A percentile compares a stretch with the other conserved stretches of the same genome.
These are phyloP conservation scores for Myathropa florea DNA, from an alignment of 2,888 invertebrate genomes.

Conservation along the genomic window DNA sequence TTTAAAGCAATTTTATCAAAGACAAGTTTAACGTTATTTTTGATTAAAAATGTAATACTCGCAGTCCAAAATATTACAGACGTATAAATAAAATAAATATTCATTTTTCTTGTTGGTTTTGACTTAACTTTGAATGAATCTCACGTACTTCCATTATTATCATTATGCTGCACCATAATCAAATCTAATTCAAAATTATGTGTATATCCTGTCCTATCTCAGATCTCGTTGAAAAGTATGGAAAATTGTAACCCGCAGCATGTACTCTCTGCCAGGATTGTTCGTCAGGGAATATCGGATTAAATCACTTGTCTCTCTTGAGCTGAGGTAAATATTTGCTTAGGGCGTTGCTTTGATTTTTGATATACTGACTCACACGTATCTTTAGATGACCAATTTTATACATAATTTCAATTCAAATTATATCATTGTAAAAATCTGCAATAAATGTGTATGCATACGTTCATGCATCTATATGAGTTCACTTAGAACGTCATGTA, in stretches of 20 bases:
- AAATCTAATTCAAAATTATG: conserved; percentile 65
- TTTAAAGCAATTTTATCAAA: too few relatives aligned
- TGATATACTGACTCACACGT: conserved; percentile 34
- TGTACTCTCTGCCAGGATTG: conserved; percentile 30
- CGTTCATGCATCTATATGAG: too few relatives aligned
- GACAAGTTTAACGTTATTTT: too few relatives aligned
- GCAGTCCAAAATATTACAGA: background rate
- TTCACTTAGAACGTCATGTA: too few relatives aligned
- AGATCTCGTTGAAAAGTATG: conserved; percentile 51
- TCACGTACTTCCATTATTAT: conserved; percentile 58
- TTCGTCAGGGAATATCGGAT: conserved; percentile 47
- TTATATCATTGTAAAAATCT: too few relatives aligned
- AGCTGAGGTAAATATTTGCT: conserved; percentile 59
- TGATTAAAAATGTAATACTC: too few relatives aligned
- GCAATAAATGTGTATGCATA: too few relatives aligned
- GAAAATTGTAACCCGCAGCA: conserved; percentile 37
- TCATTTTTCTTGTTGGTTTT: background rate
- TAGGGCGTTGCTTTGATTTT: conserved; percentile 58
- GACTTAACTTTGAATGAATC: conserved; percentile 40
- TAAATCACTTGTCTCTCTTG: conserved; percentile 52
- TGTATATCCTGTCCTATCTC: conserved; percentile 63
- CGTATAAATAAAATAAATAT: background rate
- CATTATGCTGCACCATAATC: conserved; percentile 45
- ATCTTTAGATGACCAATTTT: conserved; percentile 44
- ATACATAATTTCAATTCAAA: conserved; percentile 49